Evolutionary conservation across 2,888 invertebrate species (phyloP).

Genomic region (Xestia xanthographa): DNA sequence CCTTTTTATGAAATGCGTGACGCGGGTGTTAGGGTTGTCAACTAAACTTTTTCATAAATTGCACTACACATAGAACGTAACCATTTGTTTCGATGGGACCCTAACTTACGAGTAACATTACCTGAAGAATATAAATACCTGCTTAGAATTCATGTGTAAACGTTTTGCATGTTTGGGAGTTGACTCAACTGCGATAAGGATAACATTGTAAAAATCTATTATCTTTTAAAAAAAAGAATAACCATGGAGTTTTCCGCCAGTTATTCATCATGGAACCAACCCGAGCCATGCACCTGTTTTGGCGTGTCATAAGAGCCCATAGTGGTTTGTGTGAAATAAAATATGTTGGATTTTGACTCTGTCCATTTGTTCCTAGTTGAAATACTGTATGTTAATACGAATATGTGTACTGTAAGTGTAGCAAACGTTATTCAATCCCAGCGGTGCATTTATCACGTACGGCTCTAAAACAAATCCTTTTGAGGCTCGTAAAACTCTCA

Average conservation of each 20-base stretch:
- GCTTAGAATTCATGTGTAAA: not conserved
- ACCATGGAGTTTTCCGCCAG: not conserved
- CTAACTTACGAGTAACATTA: not conserved
- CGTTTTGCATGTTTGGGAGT: not conserved
- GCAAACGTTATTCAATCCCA: constrained; percentile 62
- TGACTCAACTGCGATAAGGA: not conserved
- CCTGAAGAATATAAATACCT: not conserved
- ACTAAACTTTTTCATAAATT: not conserved
- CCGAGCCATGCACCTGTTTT: not conserved
- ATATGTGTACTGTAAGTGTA: not conserved
- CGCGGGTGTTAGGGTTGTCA: not conserved
- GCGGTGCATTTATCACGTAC: constrained; percentile 65
- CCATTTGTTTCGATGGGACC: not conserved
- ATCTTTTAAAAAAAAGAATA: not conserved
- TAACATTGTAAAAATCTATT: not conserved
- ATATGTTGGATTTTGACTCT: not conserved
- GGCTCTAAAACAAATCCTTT: constrained; percentile 65
- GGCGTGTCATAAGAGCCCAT: not conserved
- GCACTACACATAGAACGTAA: not conserved
- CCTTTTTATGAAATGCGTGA: not conserved
- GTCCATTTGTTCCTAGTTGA: not conserved
- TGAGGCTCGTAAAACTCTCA: constrained; percentile 63
- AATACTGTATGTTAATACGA: constrained; percentile 1
- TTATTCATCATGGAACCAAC: not conserved
- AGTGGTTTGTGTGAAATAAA: not conserved